Conservation (phyloP, 2,888 invertebrate genomes). For the Aphodius sticticus region DNA sequence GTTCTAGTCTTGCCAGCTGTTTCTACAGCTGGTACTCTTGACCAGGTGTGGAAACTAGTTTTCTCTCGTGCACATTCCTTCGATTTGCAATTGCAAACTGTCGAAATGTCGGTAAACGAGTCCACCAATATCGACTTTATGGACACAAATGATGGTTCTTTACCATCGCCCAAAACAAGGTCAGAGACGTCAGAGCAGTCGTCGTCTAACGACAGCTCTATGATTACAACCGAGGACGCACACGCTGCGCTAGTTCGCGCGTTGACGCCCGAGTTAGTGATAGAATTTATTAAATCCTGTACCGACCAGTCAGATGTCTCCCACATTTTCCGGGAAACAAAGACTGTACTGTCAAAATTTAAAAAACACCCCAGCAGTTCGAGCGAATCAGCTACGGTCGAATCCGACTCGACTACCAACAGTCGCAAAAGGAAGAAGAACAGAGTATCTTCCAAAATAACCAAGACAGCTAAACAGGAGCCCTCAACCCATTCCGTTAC, state of each 20-base stretch:
- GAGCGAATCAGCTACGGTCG: background rate
- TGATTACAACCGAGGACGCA: background rate
- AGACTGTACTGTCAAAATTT: too few species aligned
- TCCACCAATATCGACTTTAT: background rate
- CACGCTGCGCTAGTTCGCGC: too few species aligned
- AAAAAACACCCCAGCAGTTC: too few species aligned
- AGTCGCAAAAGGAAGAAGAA: background rate
- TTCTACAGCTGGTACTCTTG: background rate
- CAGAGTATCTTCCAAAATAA: background rate
- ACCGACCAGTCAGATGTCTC: background rate
- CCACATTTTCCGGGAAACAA: background rate
- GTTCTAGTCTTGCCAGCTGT: background rate
- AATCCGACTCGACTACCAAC: background rate
- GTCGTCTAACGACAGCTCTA: background rate
- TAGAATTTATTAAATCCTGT: too few species aligned
- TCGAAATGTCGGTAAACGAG: background rate
- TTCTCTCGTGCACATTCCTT: background rate
- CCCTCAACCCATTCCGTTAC: background rate
- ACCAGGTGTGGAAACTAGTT: background rate
- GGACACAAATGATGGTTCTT: background rate
- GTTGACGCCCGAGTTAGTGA: too few species aligned
- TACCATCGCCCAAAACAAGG: background rate
- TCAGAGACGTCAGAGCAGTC: background rate
- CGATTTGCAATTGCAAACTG: background rate
- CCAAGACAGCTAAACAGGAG: background rate